These are phyloP conservation scores for Camponotus vicinus DNA, from an alignment of 1,140 invertebrate genomes.

Conservation along the genomic window DNA sequence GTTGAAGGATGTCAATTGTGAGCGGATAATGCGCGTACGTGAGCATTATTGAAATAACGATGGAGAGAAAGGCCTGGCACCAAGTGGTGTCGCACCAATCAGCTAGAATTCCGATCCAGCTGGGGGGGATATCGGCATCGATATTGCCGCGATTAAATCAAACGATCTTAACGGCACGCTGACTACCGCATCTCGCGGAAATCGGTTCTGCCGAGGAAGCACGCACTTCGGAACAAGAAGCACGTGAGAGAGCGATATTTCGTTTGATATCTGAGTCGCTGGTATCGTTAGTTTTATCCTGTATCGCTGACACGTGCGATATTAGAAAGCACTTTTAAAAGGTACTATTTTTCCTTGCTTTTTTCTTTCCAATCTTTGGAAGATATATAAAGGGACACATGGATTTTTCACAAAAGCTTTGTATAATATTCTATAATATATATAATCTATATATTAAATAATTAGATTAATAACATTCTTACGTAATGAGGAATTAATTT, in stretches of 20 bases:
- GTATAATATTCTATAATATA: not conserved
- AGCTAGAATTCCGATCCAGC: not conserved
- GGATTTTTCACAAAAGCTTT: not conserved
- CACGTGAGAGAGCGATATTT: constrained; percentile 25
- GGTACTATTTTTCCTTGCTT: not conserved
- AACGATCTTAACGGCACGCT: constrained; percentile 7
- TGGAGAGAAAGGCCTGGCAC: constrained; percentile 24
- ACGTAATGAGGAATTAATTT: not conserved
- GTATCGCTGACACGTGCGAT: constrained; percentile 19
- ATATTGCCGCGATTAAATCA: constrained; percentile 4
- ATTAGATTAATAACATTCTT: not conserved
- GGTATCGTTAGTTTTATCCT: constrained; percentile 22
- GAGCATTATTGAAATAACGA: constrained; percentile 64
- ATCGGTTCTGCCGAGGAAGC: not conserved
- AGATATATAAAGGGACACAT: not conserved
- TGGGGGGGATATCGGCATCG: not conserved
- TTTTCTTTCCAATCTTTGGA: not conserved
- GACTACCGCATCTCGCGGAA: constrained; percentile 31
- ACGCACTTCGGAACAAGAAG: constrained; percentile 22
- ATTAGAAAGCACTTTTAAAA: constrained; percentile 21
- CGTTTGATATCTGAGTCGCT: constrained; percentile 7
- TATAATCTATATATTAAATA: not conserved
- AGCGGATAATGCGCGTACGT: constrained; percentile 57
- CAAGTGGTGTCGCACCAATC: not conserved
- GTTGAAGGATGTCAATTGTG: constrained; percentile 78